Evolutionary conservation across 2,797 vertebrate genomes (phyloP).

Genomic region (Prionace glauca): DNA sequence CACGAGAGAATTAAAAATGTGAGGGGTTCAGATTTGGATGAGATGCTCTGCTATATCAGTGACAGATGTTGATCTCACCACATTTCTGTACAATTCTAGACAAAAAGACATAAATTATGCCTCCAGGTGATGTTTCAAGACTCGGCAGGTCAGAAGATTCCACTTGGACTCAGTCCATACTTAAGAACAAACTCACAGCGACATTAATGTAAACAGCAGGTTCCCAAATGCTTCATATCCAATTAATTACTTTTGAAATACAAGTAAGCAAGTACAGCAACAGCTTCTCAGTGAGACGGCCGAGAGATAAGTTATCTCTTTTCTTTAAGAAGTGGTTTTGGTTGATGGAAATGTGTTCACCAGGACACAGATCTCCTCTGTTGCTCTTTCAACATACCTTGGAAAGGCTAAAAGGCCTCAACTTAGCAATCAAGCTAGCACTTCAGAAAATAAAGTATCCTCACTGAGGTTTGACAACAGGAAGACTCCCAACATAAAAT

Average conservation of each 20-base stretch:
- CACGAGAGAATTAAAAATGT: background rate
- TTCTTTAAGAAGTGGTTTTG: background rate
- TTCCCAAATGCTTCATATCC: background rate
- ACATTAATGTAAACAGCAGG: background rate
- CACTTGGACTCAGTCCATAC: background rate
- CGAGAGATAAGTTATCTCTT: background rate
- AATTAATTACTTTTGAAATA: background rate
- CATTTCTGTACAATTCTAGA: background rate
- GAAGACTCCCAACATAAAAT: background rate
- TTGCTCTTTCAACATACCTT: background rate
- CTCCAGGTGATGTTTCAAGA: background rate
- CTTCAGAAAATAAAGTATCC: background rate
- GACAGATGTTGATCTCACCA: background rate
- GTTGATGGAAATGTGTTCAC: background rate
- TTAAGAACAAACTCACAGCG: background rate
- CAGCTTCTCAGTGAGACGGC: background rate
- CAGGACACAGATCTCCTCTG: background rate
- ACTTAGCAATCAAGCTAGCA: background rate
- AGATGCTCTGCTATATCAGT: background rate
- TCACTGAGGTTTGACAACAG: background rate
- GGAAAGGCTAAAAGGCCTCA: background rate
- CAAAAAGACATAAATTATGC: background rate
- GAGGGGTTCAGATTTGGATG: background rate
- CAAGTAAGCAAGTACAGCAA: background rate
- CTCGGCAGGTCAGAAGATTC: background rate